Conservation (phyloP, 2,113 vertebrate species). For the Ginglymostoma cirratum region DNA sequence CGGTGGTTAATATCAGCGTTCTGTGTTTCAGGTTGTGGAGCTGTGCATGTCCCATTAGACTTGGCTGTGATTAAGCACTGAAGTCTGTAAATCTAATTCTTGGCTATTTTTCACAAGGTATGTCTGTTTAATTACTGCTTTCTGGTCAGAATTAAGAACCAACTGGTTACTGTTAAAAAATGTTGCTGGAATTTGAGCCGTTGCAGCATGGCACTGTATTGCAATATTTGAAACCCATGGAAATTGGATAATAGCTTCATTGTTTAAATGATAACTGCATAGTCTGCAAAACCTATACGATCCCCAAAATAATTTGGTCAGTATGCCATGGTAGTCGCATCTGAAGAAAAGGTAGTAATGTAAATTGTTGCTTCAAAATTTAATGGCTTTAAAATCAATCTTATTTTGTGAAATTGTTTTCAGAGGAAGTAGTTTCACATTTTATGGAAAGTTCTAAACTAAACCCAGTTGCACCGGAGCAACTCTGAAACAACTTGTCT, state of each 20-base stretch:
- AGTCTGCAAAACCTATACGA: background rate
- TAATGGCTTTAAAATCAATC: background rate
- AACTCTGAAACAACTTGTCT: background rate
- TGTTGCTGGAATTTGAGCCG: background rate
- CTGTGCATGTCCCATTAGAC: background rate
- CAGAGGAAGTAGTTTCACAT: background rate
- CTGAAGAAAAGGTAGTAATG: background rate
- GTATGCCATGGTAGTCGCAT: background rate
- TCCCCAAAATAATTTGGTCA: background rate
- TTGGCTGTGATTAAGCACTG: background rate
- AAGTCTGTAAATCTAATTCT: background rate
- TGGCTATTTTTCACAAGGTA: conserved; percentile 6
- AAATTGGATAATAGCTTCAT: background rate
- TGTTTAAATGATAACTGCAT: background rate
- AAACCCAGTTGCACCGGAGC: background rate
- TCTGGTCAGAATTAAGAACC: background rate
- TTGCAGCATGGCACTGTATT: background rate
- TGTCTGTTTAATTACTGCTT: background rate
- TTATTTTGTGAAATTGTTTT: background rate
- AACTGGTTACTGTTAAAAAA: background rate
- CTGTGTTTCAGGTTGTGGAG: background rate
- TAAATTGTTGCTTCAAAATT: background rate
- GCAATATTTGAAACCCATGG: background rate
- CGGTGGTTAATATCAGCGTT: background rate
- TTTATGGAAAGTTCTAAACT: background rate